Evolutionary conservation across 2,797 vertebrate genomes (phyloP), one percentile per base, ranked within the genome.

Genomic region (Choloepus didactylus): DNA sequence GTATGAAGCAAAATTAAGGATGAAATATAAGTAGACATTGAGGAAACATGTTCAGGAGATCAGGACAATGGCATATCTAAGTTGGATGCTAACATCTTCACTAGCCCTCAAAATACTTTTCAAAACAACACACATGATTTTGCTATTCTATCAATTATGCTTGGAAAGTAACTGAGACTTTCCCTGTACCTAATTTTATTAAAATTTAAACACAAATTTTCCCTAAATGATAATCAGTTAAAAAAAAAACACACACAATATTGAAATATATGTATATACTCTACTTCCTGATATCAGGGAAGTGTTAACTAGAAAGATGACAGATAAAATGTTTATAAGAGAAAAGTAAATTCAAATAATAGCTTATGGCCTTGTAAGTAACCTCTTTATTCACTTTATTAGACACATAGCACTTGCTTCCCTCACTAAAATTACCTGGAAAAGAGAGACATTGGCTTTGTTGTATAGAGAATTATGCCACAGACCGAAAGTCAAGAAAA

Each of bases 401-500:
- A 87, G 54, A 91, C n/a, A 86, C 5, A 31, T 16, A 79, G 21
- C 15, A 19, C 29, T 81, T 84, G 12, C 9, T 59, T 51, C 23
- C 60, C 23, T 89, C 62, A 46, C n/a, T 76, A 77, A 89, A 87
- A 81, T n/a, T 0, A 27, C 66, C 9, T 92, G 77, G 2, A 67
- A 83, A 56, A 70, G 29, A 23, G 9, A 93, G 25, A 44, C 25
- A 11, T 4, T 38, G 18, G 8, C 7, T 77, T 89, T 41, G 25
- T 66, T 77, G 93, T 18, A 46, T n/a, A 64, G 64, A 72, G 27
- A 79, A 82, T 19, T 51, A 54, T 56, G 54, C 54, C 18, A 56
- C 15, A 56, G 54, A 56, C 15, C n/a, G 9, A 75, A 93, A 91
- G 77, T 89, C 31, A 80, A 82, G 29, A 92, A 73, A 60, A n/a